Conservation (phyloP, 2,888 invertebrate species). For the Agrochola lychnidis region DNA sequence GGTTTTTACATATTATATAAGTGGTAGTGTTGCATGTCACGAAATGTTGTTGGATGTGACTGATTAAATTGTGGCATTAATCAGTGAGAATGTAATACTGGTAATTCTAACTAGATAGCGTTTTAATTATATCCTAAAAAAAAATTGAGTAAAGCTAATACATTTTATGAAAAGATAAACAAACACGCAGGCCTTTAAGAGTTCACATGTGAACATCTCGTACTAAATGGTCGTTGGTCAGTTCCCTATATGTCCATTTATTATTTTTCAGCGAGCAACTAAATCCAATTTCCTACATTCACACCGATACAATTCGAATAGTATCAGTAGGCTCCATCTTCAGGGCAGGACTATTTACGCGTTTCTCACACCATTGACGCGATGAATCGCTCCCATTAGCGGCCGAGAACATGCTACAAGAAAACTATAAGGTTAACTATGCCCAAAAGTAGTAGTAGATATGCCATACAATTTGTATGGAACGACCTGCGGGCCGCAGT, state of each 20-base stretch:
- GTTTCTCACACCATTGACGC: slow-evolving; percentile 83
- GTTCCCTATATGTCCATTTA: slow-evolving; percentile 54
- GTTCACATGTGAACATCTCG: slow-evolving; percentile 35
- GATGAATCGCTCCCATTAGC: slow-evolving; percentile 87
- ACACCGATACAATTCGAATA: slow-evolving; percentile 75
- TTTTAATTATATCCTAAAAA: no score
- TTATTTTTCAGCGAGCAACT: slow-evolving; percentile 60
- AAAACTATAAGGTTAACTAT: slow-evolving; percentile 89
- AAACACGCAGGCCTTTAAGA: not conserved
- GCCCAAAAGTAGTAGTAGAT: slow-evolving; percentile 89
- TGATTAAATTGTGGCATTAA: not conserved
- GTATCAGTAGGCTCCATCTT: slow-evolving; percentile 73
- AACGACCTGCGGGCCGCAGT: slow-evolving; percentile 85
- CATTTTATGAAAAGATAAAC: not conserved
- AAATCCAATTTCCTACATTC: slow-evolving; percentile 71
- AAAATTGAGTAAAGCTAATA: not conserved
- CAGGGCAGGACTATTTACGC: slow-evolving; percentile 72
- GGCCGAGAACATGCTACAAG: slow-evolving; percentile 83
- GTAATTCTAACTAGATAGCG: not conserved
- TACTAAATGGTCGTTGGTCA: slow-evolving; percentile 25
- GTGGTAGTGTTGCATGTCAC: not conserved
- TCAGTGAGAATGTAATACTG: not conserved
- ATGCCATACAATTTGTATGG: slow-evolving; percentile 90
- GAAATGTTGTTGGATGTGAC: not conserved
- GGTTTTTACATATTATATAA: no score